Base-by-base conservation (phyloP, 1,140 invertebrate species). In the Nomia melanderi region DNA sequence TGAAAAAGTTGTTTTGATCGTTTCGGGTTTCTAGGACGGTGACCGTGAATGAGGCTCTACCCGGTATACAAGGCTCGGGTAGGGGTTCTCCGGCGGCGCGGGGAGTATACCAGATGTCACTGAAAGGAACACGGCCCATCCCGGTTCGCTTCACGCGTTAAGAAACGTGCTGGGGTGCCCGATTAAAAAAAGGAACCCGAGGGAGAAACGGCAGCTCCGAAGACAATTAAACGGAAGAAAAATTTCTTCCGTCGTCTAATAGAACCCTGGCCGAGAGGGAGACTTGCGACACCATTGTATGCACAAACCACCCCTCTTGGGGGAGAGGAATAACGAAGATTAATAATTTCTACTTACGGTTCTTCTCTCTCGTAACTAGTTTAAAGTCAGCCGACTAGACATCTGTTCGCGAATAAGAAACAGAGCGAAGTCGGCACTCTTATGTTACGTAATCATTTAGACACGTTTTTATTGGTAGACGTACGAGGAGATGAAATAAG, bases 1-100 rank as follows among this genome's bases (percentile, higher is more conserved):
- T 87, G 87, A 90, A 91, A 90, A 91, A 91, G 86, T 88, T 91
- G 90, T 91, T 91, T 90, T 90, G 88, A 90, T 91, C 89, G 88
- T 88, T 90, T 90, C 87, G 84, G 89, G 88, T 91, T 92, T 91
- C 89, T 89, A 89, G 89, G 84, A 90, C 87, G 84, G 83, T 86
- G 81, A 77, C 83, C 85, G 88, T 90, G 90, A 91, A 91, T 90
- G 86, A 88, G 76, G 73, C 69, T 78, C 70, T 82, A 63, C 7
- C 66, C 73, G 2, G 60, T 63, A 72, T 83, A 83, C 57, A 83
- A 50, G 65, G 72, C 71, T 44, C 53, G 79, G 12, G 39, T 29
- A 20, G 31, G 60, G 64, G 78, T 56, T 50, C 50, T 5, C 20
- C 7, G 47, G 54, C 65, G 29, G 65, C 53, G n/a, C n/a, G n/a